Evolutionary conservation across 2,888 invertebrate genomes (phyloP).

Genomic region (Nomada ruficornis): DNA sequence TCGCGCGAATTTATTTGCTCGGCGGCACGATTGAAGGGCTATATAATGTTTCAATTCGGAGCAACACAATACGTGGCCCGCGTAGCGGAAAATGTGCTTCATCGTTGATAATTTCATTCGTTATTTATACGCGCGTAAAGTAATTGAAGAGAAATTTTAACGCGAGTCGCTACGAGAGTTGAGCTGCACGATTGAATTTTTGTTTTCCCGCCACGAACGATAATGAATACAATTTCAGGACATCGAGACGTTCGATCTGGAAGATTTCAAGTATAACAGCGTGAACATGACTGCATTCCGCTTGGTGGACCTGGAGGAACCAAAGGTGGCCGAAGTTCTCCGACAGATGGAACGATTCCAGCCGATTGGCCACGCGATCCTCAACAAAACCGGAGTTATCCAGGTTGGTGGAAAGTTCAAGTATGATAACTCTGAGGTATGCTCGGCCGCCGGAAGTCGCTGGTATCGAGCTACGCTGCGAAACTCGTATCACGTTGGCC

Average conservation of each 20-base stretch:
- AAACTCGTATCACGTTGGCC: slow-evolving; percentile 37
- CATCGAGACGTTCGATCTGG: slow-evolving; percentile 93
- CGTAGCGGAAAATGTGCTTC: neutral
- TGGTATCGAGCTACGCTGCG: slow-evolving; percentile 25
- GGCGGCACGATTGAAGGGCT: neutral
- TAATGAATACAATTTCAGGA: slow-evolving; percentile 87
- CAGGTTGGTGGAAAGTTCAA: slow-evolving; percentile 85
- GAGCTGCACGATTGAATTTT: neutral
- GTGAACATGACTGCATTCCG: slow-evolving; percentile 98
- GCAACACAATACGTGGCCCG: neutral
- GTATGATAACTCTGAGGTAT: slow-evolving; percentile 43
- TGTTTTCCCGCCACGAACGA: neutral
- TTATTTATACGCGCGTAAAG: too few species aligned
- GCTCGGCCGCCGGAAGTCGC: slow-evolving; percentile 38
- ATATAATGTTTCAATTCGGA: neutral
- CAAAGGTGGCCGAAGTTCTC: slow-evolving; percentile 90
- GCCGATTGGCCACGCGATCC: slow-evolving; percentile 91
- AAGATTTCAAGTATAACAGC: slow-evolving; percentile 96
- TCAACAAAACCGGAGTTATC: slow-evolving; percentile 89
- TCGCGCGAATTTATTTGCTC: slow-evolving; percentile 13
- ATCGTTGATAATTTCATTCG: too few species aligned
- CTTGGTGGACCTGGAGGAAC: slow-evolving; percentile 92
- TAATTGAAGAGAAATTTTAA: neutral
- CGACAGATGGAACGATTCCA: slow-evolving; percentile 95
- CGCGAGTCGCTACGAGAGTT: neutral